These are phyloP conservation scores for Lypha dubia DNA, from an alignment of 2,888 invertebrate genomes.

Conservation along the genomic window DNA sequence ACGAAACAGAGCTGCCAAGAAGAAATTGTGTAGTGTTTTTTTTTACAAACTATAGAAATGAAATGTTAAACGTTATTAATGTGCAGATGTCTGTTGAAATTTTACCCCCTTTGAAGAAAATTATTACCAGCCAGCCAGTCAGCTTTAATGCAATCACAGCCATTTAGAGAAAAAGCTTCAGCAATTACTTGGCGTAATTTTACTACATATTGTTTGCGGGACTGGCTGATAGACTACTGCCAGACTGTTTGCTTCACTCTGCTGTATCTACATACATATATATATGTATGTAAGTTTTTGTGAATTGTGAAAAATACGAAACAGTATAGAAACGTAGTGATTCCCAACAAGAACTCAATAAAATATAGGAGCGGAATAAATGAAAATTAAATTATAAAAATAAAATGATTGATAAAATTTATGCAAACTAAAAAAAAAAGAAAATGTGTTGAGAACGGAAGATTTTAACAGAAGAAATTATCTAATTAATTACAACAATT, in stretches of 20 bases:
- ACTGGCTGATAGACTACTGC: slow-evolving; percentile 13
- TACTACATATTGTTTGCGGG: slow-evolving; percentile 33
- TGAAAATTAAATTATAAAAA: slow-evolving; percentile 26
- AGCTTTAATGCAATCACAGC: slow-evolving; percentile 61
- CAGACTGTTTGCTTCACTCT: neutral
- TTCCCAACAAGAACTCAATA: slow-evolving; percentile 43
- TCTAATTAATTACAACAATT: neutral
- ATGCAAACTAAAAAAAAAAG: neutral
- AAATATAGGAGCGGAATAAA: slow-evolving; percentile 43
- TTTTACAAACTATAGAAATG: neutral
- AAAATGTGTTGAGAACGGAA: too few relatives aligned
- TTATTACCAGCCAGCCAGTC: neutral
- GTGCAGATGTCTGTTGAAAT: neutral
- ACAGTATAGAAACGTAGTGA: slow-evolving; percentile 56
- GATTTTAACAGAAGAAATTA: too few relatives aligned
- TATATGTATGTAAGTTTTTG: slow-evolving; percentile 68
- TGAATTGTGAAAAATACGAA: slow-evolving; percentile 38
- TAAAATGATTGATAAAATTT: slow-evolving; percentile 16
- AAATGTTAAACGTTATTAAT: neutral
- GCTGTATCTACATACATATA: slow-evolving; percentile 62
- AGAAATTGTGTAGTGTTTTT: neutral
- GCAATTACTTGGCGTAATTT: slow-evolving; percentile 65
- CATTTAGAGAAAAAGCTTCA: slow-evolving; percentile 63
- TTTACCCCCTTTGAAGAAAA: slow-evolving; percentile 28
- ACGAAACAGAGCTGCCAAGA: neutral